A percentile compares a stretch with the other conserved stretches of the same genome.
Evolutionary conservation across 2,797 vertebrate genomes (phyloP).

Genomic region (Oreortyx pictus): DNA sequence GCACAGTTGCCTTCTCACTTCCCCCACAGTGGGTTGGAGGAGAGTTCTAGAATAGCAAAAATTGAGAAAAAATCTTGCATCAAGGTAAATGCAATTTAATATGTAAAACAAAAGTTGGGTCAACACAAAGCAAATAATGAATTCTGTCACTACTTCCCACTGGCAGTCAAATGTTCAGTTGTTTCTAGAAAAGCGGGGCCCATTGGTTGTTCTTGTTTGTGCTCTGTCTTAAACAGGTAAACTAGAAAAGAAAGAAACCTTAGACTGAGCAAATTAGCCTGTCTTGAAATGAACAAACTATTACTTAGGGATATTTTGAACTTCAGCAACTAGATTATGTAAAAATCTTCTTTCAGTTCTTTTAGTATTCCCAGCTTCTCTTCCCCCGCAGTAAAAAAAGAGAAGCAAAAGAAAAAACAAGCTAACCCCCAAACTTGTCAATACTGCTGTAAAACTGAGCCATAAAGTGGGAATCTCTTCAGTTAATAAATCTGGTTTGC

Average conservation of each 20-base stretch:
- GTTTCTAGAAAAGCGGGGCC: background rate
- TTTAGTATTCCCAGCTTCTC: background rate
- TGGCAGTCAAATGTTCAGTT: background rate
- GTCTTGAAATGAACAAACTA: background rate
- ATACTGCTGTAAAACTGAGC: background rate
- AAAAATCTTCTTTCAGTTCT: background rate
- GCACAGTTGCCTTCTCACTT: background rate
- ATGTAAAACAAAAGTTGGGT: background rate
- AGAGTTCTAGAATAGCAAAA: background rate
- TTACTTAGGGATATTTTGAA: background rate
- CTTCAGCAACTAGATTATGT: background rate
- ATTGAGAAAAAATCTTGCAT: background rate
- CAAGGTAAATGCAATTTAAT: background rate
- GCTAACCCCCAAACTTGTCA: rapidly evolving
- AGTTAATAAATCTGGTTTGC: background rate
- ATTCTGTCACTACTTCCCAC: background rate
- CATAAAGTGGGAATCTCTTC: background rate
- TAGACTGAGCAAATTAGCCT: background rate
- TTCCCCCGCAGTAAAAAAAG: background rate
- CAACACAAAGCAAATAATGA: background rate
- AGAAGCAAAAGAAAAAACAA: background rate
- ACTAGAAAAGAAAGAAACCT: background rate
- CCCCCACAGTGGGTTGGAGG: background rate
- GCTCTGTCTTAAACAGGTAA: background rate
- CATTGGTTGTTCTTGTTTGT: background rate